Evolutionary conservation across 2,113 vertebrate genomes (phyloP), one percentile per base, ranked within the genome.

Genomic region (Euleptes europaea): DNA sequence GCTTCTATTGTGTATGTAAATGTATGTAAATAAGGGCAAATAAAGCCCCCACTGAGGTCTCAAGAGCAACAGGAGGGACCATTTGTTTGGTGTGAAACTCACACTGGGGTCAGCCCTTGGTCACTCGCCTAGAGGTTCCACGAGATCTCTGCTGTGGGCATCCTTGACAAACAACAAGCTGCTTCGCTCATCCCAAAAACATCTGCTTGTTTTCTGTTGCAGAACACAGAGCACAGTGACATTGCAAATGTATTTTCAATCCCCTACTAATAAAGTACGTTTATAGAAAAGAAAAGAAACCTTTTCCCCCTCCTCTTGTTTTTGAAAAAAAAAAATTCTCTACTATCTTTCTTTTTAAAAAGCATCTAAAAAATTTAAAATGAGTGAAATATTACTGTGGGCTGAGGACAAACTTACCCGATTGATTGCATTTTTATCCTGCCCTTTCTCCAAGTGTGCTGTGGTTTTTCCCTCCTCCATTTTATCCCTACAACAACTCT

Each of bases 1-100:
- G 31, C 92, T 92, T 92, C 88, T 60, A 83, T 94, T 94, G 92
- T 92, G 89, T 84, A 88, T 90, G 75, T 78, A 91, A n/a, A n/a
- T n/a, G n/a, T 90, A 92, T 90, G 92, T 80, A 95, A 86, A 90
- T 94, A 90, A 93, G 89, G 89, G 90, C 89, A 94, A 92, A 95
- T 92, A 90, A 94, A 86, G 87, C 35, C 35, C 82, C 65, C 91
- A 71, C 80, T 92, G 92, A 92, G 92, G 86, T 92, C 90, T 90
- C 71, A 92, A 89, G 84, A 95, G 80, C 93, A 95, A 90, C 88
- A 88, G 92, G 88, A 95, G 88, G 89, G 88, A 85, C 92, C 89
- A 84, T 92, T 84, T 92, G 76, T 91, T 94, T 89, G 82, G 83
- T 92, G 87, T 76, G 72, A 90, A 87, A 89, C 84, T 75, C 84